Conservation (phyloP, 2,888 invertebrate genomes). For the Apomyelois bistriatella region DNA sequence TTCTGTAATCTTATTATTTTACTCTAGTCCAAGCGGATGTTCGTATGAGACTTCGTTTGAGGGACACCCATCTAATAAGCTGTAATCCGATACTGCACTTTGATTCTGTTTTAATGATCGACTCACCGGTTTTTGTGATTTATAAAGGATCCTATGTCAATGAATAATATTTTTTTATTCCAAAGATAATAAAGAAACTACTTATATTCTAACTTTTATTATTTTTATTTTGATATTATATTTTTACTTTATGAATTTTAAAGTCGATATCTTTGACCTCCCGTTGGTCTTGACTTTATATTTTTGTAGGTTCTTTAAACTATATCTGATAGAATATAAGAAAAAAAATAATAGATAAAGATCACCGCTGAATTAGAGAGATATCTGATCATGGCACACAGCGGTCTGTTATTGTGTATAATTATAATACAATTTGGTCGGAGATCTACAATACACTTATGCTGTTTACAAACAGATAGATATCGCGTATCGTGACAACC, state of each 20-base stretch:
- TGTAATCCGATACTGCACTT: conserved; percentile 54
- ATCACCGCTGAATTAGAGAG: conserved; percentile 1
- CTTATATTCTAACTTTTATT: too few relatives aligned
- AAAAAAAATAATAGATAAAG: not conserved
- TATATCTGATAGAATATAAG: too few relatives aligned
- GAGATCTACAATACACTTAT: conserved; percentile 29
- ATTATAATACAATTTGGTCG: conserved; percentile 17
- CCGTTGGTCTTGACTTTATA: conserved; percentile 4
- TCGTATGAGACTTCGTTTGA: conserved; percentile 36
- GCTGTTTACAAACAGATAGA: conserved; percentile 60
- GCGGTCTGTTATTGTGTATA: not conserved
- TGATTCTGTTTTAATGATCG: conserved; percentile 29
- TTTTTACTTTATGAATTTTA: not conserved
- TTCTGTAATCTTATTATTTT: not conserved
- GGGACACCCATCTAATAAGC: conserved; percentile 52
- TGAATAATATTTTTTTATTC: conserved; percentile 14
- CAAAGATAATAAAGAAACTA: not conserved
- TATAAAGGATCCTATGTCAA: conserved; percentile 22
- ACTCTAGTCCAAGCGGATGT: conserved; percentile 39
- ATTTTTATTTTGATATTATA: too few relatives aligned
- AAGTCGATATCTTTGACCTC: not conserved
- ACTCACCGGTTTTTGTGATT: conserved; percentile 28
- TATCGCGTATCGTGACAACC: conserved; percentile 49
- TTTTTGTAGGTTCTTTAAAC: not conserved
- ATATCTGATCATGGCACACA: conserved; percentile 1